Percentiles rank a stretch among this genome's conserved stretches.
These are phyloP conservation scores for Euphonia xanthogaster DNA, from an alignment of 2,797 vertebrate genomes.

Conservation along the genomic window DNA sequence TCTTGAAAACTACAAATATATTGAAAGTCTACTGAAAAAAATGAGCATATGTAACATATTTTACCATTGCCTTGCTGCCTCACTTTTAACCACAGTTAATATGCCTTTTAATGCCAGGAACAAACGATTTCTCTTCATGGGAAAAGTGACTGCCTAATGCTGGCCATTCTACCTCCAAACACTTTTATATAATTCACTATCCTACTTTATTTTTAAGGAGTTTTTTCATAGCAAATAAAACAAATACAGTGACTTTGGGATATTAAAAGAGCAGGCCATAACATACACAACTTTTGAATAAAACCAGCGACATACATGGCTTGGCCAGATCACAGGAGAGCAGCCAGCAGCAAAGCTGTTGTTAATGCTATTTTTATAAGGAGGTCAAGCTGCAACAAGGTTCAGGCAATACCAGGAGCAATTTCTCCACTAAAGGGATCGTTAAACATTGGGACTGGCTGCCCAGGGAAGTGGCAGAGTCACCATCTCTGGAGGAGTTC, in stretches of 20 bases:
- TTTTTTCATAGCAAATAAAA: background rate
- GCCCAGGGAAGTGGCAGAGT: background rate
- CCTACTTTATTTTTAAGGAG: background rate
- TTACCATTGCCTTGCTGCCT: background rate
- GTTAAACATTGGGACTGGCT: background rate
- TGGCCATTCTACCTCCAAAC: background rate
- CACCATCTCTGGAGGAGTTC: background rate
- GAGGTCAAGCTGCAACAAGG: background rate
- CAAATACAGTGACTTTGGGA: background rate
- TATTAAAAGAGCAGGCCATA: background rate
- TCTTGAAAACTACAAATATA: background rate
- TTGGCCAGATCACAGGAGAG: background rate
- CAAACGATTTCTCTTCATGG: background rate
- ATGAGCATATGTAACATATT: background rate
- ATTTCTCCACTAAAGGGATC: background rate
- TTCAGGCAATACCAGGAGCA: background rate
- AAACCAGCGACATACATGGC: background rate
- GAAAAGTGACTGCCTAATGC: background rate
- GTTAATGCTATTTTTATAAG: accelerated
- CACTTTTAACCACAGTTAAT: background rate
- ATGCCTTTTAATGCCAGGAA: background rate
- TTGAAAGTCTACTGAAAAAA: background rate
- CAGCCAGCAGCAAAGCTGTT: background rate
- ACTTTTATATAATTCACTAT: slow-evolving; percentile 4
- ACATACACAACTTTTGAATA: background rate